Evolutionary conservation across 2,113 vertebrate genomes (phyloP), one percentile per base, ranked within the genome.

Genomic region (Hippopotamus amphibius): DNA sequence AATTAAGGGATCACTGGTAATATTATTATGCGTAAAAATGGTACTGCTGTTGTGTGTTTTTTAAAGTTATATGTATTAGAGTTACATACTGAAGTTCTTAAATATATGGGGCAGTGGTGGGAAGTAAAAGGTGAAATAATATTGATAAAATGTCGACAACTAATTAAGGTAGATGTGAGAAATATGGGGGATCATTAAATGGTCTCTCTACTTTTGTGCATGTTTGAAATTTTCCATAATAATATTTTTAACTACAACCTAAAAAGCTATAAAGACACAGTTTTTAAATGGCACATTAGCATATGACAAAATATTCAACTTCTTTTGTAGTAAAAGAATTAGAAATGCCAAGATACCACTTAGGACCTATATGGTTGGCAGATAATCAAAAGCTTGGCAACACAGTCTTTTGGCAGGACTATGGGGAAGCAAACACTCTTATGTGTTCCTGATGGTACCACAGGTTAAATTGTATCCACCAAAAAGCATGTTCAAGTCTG

Each of bases 21-120:
- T 83, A 82, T 95, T 83, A 66, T 65, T 85, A 82, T 37, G 33
- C 61, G 33, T 82, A 79, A 95, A 92, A 95, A 65, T 72, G 19
- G 2, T n/a, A 63, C 61, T 80, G 26, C 11, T 68, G 80, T 59
- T 66, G 55, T 30, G 17, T 85, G 46, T 57, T 92, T 76, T 93
- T 55, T 43, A 22, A 48, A 72, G 28, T 68, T 84, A 26, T 76
- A 16, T 76, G 2, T 77, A 19, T 77, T 69, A 41, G 7, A 92
- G 37, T 74, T 88, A 68, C 2, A 28, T 19, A 59, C 33, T 92
- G 22, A 65, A 55, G 9, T 87, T 95, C 63, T 95, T 76, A 61
- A 95, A 61, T 37, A 53, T 28, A 76, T 24, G 21, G 7, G 9
- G 46, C 7, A 15, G 26, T 80, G 48, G 33, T 55, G 12, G 41